These are phyloP conservation scores for Ormyrus pomaceus DNA, from an alignment of 2,888 invertebrate genomes.

Conservation along the genomic window DNA sequence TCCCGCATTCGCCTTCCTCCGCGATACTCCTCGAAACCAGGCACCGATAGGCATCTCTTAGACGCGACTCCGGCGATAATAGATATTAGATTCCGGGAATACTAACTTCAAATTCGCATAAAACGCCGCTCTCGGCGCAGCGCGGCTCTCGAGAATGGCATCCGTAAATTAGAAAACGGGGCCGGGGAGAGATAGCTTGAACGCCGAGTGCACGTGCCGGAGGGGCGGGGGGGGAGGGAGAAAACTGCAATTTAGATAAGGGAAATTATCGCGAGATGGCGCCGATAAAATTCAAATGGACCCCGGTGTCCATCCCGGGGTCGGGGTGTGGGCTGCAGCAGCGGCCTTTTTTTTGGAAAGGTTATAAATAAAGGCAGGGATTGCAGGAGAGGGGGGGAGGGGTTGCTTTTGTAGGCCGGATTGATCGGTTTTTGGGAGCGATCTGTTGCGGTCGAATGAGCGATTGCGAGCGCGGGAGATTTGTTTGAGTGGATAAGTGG, in stretches of 20 bases:
- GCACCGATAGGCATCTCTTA: not conserved
- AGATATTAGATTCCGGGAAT: conserved; percentile 30
- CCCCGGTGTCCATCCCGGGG: conserved; percentile 23
- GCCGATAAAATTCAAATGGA: conserved; percentile 59
- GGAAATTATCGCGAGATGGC: conserved; percentile 62
- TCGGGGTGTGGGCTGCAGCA: not conserved
- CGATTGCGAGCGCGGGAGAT: too few relatives aligned
- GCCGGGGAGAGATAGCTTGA: not conserved
- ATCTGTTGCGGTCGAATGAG: too few relatives aligned
- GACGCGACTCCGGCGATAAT: conserved; percentile 7
- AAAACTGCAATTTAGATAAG: conserved; percentile 65
- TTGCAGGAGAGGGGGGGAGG: not conserved
- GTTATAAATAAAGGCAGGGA: not conserved
- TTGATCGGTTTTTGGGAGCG: too few relatives aligned
- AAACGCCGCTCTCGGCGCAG: conserved; percentile 1
- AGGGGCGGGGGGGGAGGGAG: conserved; percentile 18
- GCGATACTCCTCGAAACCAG: not conserved
- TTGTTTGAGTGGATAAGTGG: too few relatives aligned
- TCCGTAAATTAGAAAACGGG: conserved; percentile 51
- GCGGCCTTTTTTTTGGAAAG: not conserved
- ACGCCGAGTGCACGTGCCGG: not conserved
- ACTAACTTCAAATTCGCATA: conserved; percentile 40
- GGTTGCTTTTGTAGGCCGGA: too few relatives aligned
- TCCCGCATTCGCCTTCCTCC: not conserved
- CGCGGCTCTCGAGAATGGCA: conserved; percentile 18